These are phyloP conservation scores for Deroptyus accipitrinus DNA, from an alignment of 2,113 vertebrate species.

Conservation along the genomic window DNA sequence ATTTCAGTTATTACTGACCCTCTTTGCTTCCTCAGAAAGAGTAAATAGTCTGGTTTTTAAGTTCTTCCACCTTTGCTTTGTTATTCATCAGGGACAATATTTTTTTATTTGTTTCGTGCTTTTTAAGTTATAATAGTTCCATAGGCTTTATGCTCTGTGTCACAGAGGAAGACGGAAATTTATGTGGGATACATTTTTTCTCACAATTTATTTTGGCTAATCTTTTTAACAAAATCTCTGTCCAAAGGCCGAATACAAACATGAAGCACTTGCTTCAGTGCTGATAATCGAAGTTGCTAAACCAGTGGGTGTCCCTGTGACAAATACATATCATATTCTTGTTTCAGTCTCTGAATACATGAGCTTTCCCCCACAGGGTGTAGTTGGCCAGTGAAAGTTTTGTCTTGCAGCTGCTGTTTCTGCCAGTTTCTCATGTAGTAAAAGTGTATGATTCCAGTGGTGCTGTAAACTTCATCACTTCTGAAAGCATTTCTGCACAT, in stretches of 20 bases:
- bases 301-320: not conserved
- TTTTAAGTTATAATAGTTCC: not conserved
- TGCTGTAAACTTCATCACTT: slow-evolving; percentile 25
- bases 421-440: not conserved
- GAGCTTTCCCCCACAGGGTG: not conserved
- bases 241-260: not conserved
- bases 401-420: not conserved
- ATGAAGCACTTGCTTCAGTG: not conserved
- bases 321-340: not conserved
- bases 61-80: not conserved
- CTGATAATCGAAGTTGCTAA: not conserved
- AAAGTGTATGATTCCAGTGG: not conserved
- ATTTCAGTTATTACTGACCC: not conserved
- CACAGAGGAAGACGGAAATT: not conserved
- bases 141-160: not conserved
- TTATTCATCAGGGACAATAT: not conserved
- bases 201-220: not conserved
- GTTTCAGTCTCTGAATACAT: not conserved
- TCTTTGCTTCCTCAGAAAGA: not conserved
- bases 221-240: not conserved
- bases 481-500: slow-evolving; percentile 17
- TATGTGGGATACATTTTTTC: not conserved
- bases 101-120: not conserved
- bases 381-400: not conserved
- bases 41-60: not conserved